Conservation (phyloP, 2,888 invertebrate species). For the Ischnura elegans region DNA sequence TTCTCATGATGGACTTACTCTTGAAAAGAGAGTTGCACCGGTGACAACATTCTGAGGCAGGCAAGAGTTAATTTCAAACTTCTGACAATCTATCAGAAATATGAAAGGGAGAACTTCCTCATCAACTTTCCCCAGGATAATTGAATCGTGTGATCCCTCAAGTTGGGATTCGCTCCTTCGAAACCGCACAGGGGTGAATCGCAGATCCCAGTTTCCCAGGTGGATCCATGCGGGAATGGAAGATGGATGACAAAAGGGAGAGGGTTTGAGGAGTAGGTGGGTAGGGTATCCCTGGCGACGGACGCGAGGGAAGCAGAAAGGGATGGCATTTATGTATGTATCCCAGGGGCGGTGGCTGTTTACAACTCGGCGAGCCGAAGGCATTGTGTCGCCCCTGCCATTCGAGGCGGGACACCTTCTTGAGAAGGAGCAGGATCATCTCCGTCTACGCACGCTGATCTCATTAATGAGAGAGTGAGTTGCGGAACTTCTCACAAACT, state of each 20-base stretch:
- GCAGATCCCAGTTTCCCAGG: background rate
- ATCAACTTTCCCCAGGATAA: background rate
- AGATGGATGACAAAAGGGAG: background rate
- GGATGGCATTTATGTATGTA: slow-evolving; percentile 6
- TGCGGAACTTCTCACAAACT: background rate
- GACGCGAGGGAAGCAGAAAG: background rate
- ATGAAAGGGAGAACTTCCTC: background rate
- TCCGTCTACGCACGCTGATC: background rate
- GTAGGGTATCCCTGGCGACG: background rate
- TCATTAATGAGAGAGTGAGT: background rate
- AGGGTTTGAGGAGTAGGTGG: background rate
- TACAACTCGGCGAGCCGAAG: background rate
- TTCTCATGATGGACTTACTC: too few relatives aligned
- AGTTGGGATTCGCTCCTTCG: background rate
- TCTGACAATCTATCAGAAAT: background rate
- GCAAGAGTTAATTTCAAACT: background rate
- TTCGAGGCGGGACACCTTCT: background rate
- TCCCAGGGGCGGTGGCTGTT: background rate
- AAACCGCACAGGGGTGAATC: background rate
- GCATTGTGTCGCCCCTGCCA: slow-evolving; percentile 32
- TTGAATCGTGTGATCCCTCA: background rate
- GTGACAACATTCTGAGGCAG: background rate
- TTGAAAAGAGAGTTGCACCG: too few relatives aligned
- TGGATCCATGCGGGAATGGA: background rate
- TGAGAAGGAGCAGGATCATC: slow-evolving; percentile 14